Evolutionary conservation across 2,113 vertebrate genomes (phyloP).

Genomic region (Eptatretus burgeri): DNA sequence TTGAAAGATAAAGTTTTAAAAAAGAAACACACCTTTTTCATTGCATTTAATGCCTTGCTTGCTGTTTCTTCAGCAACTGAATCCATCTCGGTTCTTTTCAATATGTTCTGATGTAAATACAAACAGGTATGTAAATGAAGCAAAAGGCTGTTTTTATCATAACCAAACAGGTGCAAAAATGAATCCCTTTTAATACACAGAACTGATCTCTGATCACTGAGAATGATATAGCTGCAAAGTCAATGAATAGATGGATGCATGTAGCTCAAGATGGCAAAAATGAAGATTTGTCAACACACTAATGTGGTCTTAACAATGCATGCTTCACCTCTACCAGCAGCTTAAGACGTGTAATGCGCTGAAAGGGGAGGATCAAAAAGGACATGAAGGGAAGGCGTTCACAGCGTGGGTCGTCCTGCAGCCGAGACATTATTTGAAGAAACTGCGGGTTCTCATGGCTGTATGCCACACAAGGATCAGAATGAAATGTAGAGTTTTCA

Average conservation of each 20-base stretch:
- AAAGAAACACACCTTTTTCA: slow-evolving; percentile 35
- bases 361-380: slow-evolving; percentile 82
- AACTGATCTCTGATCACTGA: no score
- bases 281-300: no score
- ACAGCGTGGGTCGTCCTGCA: slow-evolving; percentile 53
- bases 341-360: slow-evolving; percentile 84
- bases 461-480: background rate
- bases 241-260: no score
- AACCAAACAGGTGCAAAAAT: no score
- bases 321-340: slow-evolving; percentile 56
- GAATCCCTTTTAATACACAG: no score
- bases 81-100: slow-evolving; percentile 44
- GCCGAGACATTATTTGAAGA: slow-evolving; percentile 33
- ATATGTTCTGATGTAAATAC: slow-evolving; percentile 38
- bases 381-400: slow-evolving; percentile 64
- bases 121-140: background rate
- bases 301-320: background rate
- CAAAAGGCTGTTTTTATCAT: no score
- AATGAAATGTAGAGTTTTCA: no score
- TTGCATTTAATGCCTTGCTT: slow-evolving; percentile 39
- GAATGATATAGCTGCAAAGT: no score
- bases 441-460: slow-evolving; percentile 56
- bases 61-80: slow-evolving; percentile 46
- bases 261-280: no score
- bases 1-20: no score